Percentiles rank a stretch among this genome's conserved stretches.
Evolutionary conservation across 2,113 vertebrate genomes (phyloP).

Genomic region (Erythrocercus mccallii): DNA sequence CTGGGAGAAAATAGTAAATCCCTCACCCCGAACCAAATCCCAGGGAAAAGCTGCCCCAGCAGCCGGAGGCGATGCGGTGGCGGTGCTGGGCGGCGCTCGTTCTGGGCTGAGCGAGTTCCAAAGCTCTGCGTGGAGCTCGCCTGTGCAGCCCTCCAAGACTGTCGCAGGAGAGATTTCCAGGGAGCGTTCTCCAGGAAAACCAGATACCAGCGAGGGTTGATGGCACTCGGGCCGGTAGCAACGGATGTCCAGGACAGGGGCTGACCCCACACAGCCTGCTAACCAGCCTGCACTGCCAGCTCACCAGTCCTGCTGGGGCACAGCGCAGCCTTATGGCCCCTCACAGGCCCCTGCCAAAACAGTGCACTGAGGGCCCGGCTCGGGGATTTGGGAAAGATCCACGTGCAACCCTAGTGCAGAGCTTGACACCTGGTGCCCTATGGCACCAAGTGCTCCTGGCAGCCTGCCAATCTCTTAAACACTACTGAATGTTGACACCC

Average conservation of each 20-base stretch:
- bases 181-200: neutral
- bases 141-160: neutral
- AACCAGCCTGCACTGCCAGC: neutral
- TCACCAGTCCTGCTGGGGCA: neutral
- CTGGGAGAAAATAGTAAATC: neutral
- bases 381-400: neutral
- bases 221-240: neutral
- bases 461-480: neutral
- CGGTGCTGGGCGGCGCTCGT: neutral
- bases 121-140: neutral
- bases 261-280: neutral
- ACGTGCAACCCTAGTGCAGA: neutral
- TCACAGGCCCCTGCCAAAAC: neutral
- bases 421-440: neutral
- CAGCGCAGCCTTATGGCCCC: fast-evolving
- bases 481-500: neutral
- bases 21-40: neutral
- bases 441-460: neutral
- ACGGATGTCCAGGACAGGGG: neutral
- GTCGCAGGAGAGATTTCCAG: neutral
- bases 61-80: neutral
- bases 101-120: neutral
- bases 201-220: fast-evolving
- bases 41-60: neutral
- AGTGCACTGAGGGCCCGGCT: neutral